phyloP scores from a whole-genome alignment of 2,888 invertebrate genomes.

The Noctua pronuba region DNA sequence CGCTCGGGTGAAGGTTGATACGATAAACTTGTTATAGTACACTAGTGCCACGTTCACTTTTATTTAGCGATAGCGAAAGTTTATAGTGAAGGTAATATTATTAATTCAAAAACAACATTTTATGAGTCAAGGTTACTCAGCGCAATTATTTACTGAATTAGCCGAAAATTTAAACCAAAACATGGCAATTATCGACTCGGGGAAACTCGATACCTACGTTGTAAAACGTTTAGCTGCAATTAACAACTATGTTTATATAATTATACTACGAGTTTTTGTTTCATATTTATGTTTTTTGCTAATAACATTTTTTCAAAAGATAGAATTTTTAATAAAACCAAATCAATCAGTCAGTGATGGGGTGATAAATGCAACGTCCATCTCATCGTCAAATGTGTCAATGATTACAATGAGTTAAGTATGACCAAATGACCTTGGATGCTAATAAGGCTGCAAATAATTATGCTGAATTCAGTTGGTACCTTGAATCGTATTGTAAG shows the following conservation, averaged over 20 bases:
- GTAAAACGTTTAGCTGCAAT: conserved; percentile 2
- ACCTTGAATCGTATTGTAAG: not conserved
- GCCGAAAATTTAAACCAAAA: not conserved
- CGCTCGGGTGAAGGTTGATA: not conserved
- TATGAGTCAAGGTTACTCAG: conserved; percentile 9
- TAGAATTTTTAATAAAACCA: not conserved
- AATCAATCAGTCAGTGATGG: not conserved
- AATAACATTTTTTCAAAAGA: not conserved
- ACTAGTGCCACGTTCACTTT: not conserved
- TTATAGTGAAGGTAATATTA: conserved; percentile 6
- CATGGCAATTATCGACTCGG: not conserved
- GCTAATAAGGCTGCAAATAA: too few species aligned
- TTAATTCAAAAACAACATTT: conserved; percentile 13
- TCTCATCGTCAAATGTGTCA: not conserved
- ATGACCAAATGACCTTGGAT: too few species aligned
- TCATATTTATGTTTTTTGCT: not conserved
- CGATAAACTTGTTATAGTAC: not conserved
- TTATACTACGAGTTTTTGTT: not conserved
- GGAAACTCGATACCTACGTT: not conserved
- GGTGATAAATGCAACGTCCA: not conserved
- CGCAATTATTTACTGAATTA: conserved; percentile 4
- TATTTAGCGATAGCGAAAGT: conserved; percentile 23
- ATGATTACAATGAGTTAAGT: not conserved
- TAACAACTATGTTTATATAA: not conserved
- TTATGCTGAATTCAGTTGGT: not conserved